These are phyloP conservation scores for Sorex araneus DNA, from an alignment of 2,113 vertebrate genomes.

Conservation along the genomic window DNA sequence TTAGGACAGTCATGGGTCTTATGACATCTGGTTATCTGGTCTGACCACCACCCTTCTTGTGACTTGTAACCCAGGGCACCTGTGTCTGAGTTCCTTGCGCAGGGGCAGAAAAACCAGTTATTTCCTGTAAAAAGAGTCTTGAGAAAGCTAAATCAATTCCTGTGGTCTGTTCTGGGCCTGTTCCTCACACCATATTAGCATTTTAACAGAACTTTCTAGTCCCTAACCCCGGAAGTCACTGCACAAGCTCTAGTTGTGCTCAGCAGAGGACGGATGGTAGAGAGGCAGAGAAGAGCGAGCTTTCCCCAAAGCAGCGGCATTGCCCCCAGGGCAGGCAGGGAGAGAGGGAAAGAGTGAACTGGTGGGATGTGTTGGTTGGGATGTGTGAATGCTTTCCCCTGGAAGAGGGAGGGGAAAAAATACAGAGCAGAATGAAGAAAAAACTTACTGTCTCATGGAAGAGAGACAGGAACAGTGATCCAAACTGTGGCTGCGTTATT, in stretches of 20 bases:
- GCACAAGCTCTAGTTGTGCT: not conserved
- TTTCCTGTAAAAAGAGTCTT: too few relatives aligned
- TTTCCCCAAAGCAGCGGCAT: not conserved
- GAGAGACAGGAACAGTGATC: conserved; percentile 56
- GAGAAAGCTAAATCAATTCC: too few relatives aligned
- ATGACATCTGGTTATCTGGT: too few relatives aligned
- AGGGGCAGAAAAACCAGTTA: too few relatives aligned
- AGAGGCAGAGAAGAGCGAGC: not conserved
- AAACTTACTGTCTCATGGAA: conserved; percentile 58
- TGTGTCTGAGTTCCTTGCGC: too few relatives aligned
- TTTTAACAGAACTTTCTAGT: conserved; percentile 71
- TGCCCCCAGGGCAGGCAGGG: not conserved
- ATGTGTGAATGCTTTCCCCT: not conserved
- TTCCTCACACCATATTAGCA: conserved; percentile 57
- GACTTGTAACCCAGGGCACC: too few relatives aligned
- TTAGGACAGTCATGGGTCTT: too few relatives aligned
- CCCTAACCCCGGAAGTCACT: not conserved
- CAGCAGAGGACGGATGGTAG: not conserved
- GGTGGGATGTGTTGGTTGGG: not conserved
- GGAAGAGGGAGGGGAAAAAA: not conserved
- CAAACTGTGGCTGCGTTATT: conserved; percentile 53
- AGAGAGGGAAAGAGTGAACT: not conserved
- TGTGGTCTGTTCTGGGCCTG: too few relatives aligned
- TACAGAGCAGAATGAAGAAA: not conserved
- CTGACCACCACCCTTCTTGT: too few relatives aligned